These are phyloP conservation scores for Loxodonta africana DNA, from an alignment of 2,113 vertebrate species.

Conservation along the genomic window DNA sequence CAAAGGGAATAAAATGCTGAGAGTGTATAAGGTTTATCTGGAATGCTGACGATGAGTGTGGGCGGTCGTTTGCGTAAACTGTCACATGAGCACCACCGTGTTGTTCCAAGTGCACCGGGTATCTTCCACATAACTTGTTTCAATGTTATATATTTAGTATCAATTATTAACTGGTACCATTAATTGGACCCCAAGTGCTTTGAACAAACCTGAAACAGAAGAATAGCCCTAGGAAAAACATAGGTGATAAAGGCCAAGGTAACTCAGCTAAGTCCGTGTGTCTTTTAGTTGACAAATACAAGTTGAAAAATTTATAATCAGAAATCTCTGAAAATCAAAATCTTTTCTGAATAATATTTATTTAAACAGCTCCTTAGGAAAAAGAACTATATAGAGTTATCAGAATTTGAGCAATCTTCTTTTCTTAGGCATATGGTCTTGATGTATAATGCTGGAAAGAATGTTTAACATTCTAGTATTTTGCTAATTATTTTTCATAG, in stretches of 20 bases:
- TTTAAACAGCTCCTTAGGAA: background rate
- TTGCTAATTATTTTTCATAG: background rate
- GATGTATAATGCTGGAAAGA: background rate
- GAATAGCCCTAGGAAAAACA: background rate
- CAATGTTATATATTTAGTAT: slow-evolving; percentile 1
- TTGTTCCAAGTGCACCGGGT: background rate
- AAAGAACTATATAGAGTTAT: background rate
- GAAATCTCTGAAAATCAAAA: background rate
- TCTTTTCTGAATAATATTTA: background rate
- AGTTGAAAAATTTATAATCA: background rate
- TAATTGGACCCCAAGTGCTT: background rate
- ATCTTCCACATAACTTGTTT: background rate
- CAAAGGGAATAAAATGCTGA: background rate
- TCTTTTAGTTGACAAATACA: background rate
- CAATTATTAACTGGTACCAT: background rate
- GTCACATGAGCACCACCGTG: background rate
- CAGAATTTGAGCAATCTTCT: background rate
- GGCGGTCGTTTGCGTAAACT: background rate
- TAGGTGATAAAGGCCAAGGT: background rate
- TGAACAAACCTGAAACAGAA: background rate
- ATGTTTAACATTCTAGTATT: background rate
- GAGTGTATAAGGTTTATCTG: background rate
- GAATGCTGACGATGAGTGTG: background rate
- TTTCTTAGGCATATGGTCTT: background rate
- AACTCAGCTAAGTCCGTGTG: background rate